A percentile compares a stretch with the other conserved stretches of the same genome.
Conservation (phyloP, 2,113 vertebrate genomes). For the Mellivora capensis region DNA sequence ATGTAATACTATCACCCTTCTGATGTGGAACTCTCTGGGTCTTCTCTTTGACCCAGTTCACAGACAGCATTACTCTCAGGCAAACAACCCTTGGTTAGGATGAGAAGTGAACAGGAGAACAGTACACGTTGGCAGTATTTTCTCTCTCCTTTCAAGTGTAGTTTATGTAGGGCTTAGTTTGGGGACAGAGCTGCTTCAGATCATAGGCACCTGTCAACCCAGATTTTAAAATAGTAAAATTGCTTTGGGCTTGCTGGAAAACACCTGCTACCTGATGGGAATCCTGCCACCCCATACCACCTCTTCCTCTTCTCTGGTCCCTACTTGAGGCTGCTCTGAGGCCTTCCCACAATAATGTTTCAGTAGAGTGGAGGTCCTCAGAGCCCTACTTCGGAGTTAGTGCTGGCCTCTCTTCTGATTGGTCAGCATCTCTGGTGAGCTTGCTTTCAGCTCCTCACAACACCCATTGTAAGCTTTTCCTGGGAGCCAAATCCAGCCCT, state of each 20-base stretch:
- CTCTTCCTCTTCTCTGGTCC: not conserved
- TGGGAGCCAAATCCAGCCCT: not conserved
- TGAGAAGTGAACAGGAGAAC: not conserved
- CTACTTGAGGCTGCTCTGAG: not conserved
- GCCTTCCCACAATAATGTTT: not conserved
- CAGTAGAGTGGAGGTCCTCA: not conserved
- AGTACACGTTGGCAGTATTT: not conserved
- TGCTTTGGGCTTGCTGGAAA: not conserved
- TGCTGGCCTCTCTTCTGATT: not conserved
- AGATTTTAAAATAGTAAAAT: not conserved
- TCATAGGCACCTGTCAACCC: not conserved
- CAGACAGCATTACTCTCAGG: not conserved
- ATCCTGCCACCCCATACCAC: fast-evolving
- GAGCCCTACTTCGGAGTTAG: not conserved
- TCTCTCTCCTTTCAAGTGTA: not conserved
- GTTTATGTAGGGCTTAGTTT: not conserved
- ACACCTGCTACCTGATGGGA: fast-evolving
- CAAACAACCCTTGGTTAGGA: not conserved
- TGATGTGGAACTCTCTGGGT: not conserved
- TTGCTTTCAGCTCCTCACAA: not conserved
- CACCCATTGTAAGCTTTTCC: not conserved
- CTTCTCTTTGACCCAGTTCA: not conserved
- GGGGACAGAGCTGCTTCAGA: not conserved
- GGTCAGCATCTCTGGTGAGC: not conserved
- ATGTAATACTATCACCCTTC: not conserved